Evolutionary conservation across 2,113 vertebrate genomes (phyloP), one percentile per base, ranked within the genome.

Genomic region (Arvicanthis niloticus): DNA sequence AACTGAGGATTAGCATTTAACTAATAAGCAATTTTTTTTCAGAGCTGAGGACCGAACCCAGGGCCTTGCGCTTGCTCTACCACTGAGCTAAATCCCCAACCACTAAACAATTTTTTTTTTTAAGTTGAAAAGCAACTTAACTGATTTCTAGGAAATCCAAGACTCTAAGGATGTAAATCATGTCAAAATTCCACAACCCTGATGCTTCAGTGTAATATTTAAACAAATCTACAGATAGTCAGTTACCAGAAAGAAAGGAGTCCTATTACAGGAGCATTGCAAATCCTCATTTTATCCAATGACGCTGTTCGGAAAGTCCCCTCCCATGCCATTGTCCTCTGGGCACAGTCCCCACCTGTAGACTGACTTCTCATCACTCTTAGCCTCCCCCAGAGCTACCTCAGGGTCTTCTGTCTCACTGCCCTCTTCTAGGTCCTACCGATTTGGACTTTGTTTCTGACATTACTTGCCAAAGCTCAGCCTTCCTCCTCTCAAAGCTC

Each of bases 1-100:
- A 91, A 76, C 17, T 62, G 53, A 93, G 68, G 53, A 92, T 92
- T 34, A 85, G 6, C 56, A 24, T 93, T 76, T 53, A 68, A 81
- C 21, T 70, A 9, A 5, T 6, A 51, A 76, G 40, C 4, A 45
- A 19, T 67, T 21, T 73, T 51, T 51, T 51, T 51, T 51, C 51
- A 51, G 51, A 51, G 10, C 51, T 51, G 10, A 51, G 51, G 51
- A 51, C 9, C 51, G 10, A 51, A 51, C 51, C 51, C 51, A 51
- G 51, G 51, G 51, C 9, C 51, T 51, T 51, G 51, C 48, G 7
- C 9, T 51, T 51, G 51, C 51, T 51, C 9, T 51, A 51, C 51
- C 51, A 51, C 51, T 51, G 51, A 51, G 51, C 51, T 51, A 51
- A 51, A 51, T 51, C 51, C 51, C 51, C 51, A 51, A 51, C 51